Conservation (phyloP, 1,140 invertebrate genomes). For the Drosophila sp. region DNA sequence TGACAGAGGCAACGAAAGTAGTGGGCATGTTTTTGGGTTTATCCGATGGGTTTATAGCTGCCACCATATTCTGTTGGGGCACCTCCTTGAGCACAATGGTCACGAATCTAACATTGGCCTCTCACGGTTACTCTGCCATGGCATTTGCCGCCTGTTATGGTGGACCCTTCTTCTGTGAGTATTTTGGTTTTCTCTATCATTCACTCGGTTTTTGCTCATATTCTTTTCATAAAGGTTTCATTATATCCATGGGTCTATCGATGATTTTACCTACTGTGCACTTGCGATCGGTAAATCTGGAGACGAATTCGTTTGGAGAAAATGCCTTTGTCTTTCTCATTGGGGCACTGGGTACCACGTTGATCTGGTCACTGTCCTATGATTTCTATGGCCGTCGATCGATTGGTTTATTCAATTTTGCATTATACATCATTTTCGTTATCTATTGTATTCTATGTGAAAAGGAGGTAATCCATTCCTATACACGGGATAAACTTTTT, state of each 20-base stretch:
- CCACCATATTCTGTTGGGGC: conserved; percentile 4
- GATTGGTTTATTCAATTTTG: conserved; percentile 6
- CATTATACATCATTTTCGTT: not conserved
- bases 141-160: conserved; percentile 1
- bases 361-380: not conserved
- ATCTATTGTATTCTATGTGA: not conserved
- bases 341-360: not conserved
- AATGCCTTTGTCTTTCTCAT: conserved; percentile 1
- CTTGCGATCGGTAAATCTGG: not conserved
- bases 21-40: conserved; percentile 1
- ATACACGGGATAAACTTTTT: not conserved
- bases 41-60: not conserved
- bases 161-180: not conserved
- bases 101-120: not conserved
- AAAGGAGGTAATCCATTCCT: not conserved
- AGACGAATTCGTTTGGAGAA: not conserved
- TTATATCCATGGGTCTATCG: not conserved
- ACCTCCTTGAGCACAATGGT: not conserved
- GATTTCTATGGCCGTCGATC: conserved; percentile 2
- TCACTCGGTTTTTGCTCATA: not conserved
- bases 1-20: not conserved
- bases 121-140: conserved; percentile 1
- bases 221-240: not conserved
- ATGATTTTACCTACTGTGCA: not conserved
- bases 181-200: too few relatives aligned